Evolutionary conservation across 2,113 vertebrate species (phyloP).

Genomic region (Callipepla californica): DNA sequence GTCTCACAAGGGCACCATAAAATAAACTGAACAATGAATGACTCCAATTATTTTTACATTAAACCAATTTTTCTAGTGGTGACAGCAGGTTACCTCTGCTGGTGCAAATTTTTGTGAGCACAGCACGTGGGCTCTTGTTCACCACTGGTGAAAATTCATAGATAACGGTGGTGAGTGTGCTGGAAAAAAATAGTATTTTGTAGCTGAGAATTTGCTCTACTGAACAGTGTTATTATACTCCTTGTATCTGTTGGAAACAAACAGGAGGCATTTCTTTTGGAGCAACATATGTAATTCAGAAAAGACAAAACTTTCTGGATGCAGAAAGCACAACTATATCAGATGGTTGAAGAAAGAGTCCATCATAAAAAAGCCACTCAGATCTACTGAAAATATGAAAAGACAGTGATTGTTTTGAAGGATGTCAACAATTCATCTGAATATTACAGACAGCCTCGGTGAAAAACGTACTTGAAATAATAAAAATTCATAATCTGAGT

Average conservation of each 20-base stretch:
- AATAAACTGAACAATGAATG: neutral
- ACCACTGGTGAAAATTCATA: no score
- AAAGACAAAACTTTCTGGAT: neutral
- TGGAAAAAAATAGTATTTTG: no score
- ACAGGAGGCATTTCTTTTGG: no score
- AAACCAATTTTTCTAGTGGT: neutral
- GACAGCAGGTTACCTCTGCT: no score
- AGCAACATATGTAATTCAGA: neutral
- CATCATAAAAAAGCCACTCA: neutral
- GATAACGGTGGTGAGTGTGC: no score
- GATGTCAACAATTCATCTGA: neutral
- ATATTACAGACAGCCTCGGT: neutral
- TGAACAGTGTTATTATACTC: no score
- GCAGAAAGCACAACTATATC: neutral
- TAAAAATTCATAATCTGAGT: neutral
- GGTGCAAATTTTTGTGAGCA: no score
- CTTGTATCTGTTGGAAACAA: no score
- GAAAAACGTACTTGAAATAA: neutral
- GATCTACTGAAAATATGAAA: neutral
- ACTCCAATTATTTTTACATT: neutral
- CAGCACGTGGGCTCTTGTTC: no score
- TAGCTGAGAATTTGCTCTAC: no score
- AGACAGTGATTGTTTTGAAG: neutral
- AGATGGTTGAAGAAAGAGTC: neutral
- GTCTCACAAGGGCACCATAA: neutral